phyloP scores from a whole-genome alignment of 1,140 invertebrate species.

The Pseudomyrmex flavicornis region DNA sequence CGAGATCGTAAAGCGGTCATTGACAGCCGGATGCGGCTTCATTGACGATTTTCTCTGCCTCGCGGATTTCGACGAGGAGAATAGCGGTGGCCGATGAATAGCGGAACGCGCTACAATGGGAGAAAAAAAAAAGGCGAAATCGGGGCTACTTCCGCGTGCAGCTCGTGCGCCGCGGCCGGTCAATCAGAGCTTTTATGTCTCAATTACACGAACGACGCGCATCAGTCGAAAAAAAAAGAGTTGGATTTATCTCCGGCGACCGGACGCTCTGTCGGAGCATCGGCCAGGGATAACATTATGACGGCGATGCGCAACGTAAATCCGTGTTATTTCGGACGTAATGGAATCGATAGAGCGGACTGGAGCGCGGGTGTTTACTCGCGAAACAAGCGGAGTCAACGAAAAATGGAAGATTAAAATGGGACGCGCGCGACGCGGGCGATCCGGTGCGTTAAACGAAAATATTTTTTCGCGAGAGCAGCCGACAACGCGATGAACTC shows the following conservation, averaged over 20 bases:
- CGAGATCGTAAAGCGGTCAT: neutral
- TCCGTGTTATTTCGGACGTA: slow-evolving; percentile 59
- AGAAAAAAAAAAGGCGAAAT: neutral
- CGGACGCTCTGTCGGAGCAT: neutral
- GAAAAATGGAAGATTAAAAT: slow-evolving; percentile 60
- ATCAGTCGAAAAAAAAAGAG: neutral
- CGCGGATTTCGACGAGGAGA: neutral
- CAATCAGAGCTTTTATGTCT: slow-evolving; percentile 3
- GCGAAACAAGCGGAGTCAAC: slow-evolving; percentile 61
- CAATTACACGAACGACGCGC: slow-evolving; percentile 2
- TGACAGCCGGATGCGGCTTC: neutral
- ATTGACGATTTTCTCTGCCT: neutral
- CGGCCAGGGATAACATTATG: slow-evolving; percentile 42
- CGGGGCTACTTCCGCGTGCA: neutral
- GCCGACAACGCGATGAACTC: slow-evolving; percentile 52
- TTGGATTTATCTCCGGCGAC: neutral
- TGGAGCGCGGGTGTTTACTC: slow-evolving; percentile 39
- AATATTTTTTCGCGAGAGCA: slow-evolving; percentile 56
- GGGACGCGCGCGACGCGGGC: slow-evolving; percentile 7
- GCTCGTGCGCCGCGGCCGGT: neutral
- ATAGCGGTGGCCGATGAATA: slow-evolving; percentile 9
- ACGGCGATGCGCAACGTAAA: slow-evolving; percentile 42
- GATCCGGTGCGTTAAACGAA: slow-evolving; percentile 55
- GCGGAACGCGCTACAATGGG: neutral
- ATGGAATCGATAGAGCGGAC: slow-evolving; percentile 55